Base-by-base conservation (phyloP, 2,113 vertebrate species). In the Neodon shergylaensis region DNA sequence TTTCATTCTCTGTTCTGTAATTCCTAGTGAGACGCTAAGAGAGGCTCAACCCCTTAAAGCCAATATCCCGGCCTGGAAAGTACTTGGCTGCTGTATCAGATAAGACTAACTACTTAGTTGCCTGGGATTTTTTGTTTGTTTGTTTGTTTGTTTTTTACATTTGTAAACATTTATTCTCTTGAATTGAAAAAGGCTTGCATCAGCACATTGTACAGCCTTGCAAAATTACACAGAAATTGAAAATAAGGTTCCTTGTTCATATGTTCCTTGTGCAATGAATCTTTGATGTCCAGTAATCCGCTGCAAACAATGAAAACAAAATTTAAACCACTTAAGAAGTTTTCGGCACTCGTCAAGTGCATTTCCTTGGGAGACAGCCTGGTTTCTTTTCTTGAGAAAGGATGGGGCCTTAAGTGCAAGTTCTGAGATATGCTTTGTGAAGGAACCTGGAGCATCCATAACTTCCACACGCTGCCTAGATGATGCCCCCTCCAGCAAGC, bases 81-180 rank as follows among this genome's bases (percentile, higher is more conserved):
- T 6, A n/a, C n/a, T 31, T 78, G 12, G 44, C 33, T 90, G 90
- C 47, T 92, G 65, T 31, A 86, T 26, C 44, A 54, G 14, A 47
- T 6, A 78, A 33, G n/a, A 61, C 70, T 78, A 61, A 91, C 66
- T 24, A 77, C 70, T 88, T 26, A 65, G 88, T 24, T 42, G 1
- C 68, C 5, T 58, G 17, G 54, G 54, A 17, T 19, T 54, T 54
- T 54, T 54, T 58, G 54, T 58, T 19, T 58, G 54, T 58, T 58
- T 52, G 49, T 52, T 52, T 58, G 17, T 49, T 63, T 52, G 52
- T 49, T 52, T 65, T 10, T 78, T 97, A 97, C 99, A 98, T 98
- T 98, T 99, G 99, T 99, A 99, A 99, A 99, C 99, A 99, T 99
- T 99, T 99, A 99, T 99, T 99, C 98, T 98, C 97, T 99, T 98